Conservation (phyloP, 2,797 vertebrate species). For the Saxicola maurus region DNA sequence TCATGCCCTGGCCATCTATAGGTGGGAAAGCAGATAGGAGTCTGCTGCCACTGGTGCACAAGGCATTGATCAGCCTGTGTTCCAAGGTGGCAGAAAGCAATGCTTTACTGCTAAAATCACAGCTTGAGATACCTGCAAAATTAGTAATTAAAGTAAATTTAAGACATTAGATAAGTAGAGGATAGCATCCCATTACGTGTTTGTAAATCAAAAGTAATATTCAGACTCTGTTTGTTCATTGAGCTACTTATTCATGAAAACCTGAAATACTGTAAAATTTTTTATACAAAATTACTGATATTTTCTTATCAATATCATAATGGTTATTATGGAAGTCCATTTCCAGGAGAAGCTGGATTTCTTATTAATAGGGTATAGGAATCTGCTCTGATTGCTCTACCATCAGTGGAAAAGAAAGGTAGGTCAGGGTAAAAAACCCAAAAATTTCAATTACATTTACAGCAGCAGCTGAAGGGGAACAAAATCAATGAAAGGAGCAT, state of each 20-base stretch:
- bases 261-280: neutral
- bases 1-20: neutral
- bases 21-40: fast-evolving
- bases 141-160: neutral
- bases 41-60: neutral
- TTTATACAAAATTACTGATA: neutral
- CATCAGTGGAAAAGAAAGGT: conserved; percentile 49
- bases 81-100: neutral
- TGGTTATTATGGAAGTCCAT: neutral
- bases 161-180: neutral
- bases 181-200: neutral
- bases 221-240: neutral
- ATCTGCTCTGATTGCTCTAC: conserved; percentile 32
- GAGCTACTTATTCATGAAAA: neutral
- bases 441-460: conserved; percentile 79
- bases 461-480: conserved; percentile 73
- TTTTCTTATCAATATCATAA: neutral
- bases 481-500: conserved; percentile 79
- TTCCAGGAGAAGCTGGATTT: conserved; percentile 30
- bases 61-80: neutral
- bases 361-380: conserved; percentile 45
- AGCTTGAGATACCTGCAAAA: neutral
- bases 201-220: neutral
- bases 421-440: conserved; percentile 16
- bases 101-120: neutral